Base-by-base conservation (phyloP, 1,140 invertebrate genomes). In the Polypedilum pembai region DNA sequence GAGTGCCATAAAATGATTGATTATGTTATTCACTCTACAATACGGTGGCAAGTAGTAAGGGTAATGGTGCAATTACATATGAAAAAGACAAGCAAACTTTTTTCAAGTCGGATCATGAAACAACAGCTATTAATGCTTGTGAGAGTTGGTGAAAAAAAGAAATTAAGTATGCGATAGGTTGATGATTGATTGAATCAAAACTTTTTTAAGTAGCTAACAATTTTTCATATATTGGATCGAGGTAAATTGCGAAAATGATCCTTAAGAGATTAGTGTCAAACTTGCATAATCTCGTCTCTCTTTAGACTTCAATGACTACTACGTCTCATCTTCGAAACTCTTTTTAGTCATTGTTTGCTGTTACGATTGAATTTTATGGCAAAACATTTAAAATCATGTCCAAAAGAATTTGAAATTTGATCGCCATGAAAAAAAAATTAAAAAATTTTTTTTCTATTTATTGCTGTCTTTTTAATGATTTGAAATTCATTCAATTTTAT, bases 111-210 rank as follows among this genome's bases (percentile, higher is more conserved):
- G 45, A 56, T 56, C 45, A 56, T 56, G n/a, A 56, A 56, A 56
- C 45, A 56, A 56, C 45, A 56, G 45, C 45, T 56, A 56, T 56
- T 56, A 56, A 56, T 56, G 45, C n/a, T 56, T 15, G 12, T 15
- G n/a, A 12, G n/a, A n/a, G 45, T n/a, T 56, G 45, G 45, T 3
- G 12, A 56, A 56, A 56, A 45, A 56, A 56, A 56, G 45, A 15
- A 56, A 56, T 56, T 56, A 56, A 56, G 45, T 56, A 56, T 56
- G 45, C 45, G 45, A 56, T 56, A 56, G 45, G 45, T 56, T 56
- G 45, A 56, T 56, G 45, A 56, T 56, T 56, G 45, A 56, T 56
- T 56, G 45, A 56, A 56, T 56, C 45, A 56, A 56, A 56, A 56
- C 45, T 56, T 12, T 56, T 12, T 12, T 56, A 33, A 56, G 45